Base-by-base conservation (phyloP, 92 coral and sea anemone genomes). In the Epizoanthus stellaris region DNA sequence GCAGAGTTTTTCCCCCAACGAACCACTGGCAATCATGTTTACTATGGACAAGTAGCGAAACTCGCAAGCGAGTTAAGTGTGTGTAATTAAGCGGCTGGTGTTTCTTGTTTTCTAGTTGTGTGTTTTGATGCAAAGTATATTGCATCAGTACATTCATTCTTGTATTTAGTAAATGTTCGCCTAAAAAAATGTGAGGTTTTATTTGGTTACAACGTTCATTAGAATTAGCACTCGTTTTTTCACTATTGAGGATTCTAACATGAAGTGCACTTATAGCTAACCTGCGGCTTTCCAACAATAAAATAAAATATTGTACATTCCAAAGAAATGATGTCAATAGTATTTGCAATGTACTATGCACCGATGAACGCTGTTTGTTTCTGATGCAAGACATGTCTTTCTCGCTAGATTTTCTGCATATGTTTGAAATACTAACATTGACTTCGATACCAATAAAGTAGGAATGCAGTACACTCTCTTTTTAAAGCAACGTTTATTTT, bases 231-330 rank as follows among this genome's bases (percentile, higher is more conserved):
- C 16, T 1, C 39, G 4, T 49, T 0, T 12, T 20, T 15, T 47
- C 53, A 21, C 25, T 52, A 13, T 38, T 16, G 5, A 63, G 23
- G 11, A 40, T 63, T 63, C 12, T 20, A 12, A 42, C 15, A 6
- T n/a, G 49, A 57, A 42, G 4, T n/a, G 20, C 13, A 13, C 6
- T n/a, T n/a, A n/a, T n/a, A n/a, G n/a, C n/a, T 40, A 79, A n/a
- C 54, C 21, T 79, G 83, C 83, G 83, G 83, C 83, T 79, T 79
- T 62, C 83, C n/a, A 79, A 79, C 64, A 43, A 56, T 15, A 20
- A 20, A 12, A 79, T 16, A 39, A 12, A 62, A 13, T 21, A 19
- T 57, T 17, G 16, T 16, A 79, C 83, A 79, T 79, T 62, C 65
- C 65, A 62, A 62, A 63, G 19, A 20, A 43, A 79, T 79, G 83